Evolutionary conservation across 2,888 invertebrate genomes (phyloP), one percentile per base, ranked within the genome.

Genomic region (Ochropleura plecta): DNA sequence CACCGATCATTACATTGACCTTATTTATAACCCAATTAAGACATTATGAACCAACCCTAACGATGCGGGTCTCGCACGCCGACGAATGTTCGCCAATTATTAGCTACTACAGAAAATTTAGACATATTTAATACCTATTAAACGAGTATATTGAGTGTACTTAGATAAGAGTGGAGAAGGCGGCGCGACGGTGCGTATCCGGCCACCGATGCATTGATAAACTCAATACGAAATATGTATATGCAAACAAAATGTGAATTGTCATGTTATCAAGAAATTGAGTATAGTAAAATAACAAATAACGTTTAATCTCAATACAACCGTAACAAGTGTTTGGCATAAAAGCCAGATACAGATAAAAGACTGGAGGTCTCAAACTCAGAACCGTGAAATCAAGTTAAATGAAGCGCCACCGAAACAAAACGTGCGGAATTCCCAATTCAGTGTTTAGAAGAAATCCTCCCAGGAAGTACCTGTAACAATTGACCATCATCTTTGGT

Each of bases 11-110:
- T 93, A 90, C 89, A 90, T 92, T 92, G 89, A 90, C 90, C 91
- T 94, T 94, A 94, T 95, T 95, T 95, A 94, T 92, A 91, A 89
- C 87, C 87, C 94, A 94, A 96, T 96, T 95, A 95, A 95, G 93
- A 91, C 92, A 90, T 94, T 91, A 90, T 90, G 89, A 88, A 86
- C 86, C 85, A 84, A 91, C 90, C 90, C 91, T 90, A 83, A 86
- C 78, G 71, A 96, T 96, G 96, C 96, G 96, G 96, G 96, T 85
- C 71, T 74, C 70, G 78, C 66, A 68, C 64, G 73, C 62, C 72
- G 76, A 57, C 89, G 72, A 82, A 79, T 74, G 82, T 84, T 89
- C 65, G 86, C 89, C 76, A 88, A 87, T 82, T 85, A 83, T 81
- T 69, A 73, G 69, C 71, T 64, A 55, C 30, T 70, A 55, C 82